Conservation (phyloP, 2,113 vertebrate genomes). For the Synodontis membranacea region DNA sequence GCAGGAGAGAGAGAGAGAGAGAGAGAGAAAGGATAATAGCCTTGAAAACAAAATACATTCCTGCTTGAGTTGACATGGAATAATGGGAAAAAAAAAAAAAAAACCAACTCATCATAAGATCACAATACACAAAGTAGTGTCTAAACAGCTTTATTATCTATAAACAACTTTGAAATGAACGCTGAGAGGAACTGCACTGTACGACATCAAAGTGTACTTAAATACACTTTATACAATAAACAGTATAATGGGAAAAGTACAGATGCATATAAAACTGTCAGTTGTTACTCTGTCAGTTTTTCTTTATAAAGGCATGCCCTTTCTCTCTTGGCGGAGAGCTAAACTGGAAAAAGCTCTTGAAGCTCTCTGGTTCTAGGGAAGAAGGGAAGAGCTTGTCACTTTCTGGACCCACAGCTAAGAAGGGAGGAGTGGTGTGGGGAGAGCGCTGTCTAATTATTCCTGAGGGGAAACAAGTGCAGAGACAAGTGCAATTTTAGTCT, state of each 20-base stretch:
- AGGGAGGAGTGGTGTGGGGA: constrained; percentile 62
- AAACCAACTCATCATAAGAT: background rate
- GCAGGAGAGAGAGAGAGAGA: no score
- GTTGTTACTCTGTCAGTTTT: constrained; percentile 58
- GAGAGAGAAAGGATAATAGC: no score
- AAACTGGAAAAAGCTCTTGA: constrained; percentile 71
- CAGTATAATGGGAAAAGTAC: background rate
- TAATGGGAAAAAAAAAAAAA: background rate
- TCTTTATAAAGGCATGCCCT: constrained; percentile 53
- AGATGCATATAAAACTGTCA: background rate
- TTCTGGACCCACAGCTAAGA: constrained; percentile 52
- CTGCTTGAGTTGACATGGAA: background rate
- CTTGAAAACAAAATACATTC: background rate
- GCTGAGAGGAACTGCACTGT: background rate
- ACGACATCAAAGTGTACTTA: background rate
- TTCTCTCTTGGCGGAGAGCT: constrained; percentile 63
- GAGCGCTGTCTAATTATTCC: constrained; percentile 56
- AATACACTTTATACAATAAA: no score
- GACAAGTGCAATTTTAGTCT: background rate
- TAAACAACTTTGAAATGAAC: constrained; percentile 11
- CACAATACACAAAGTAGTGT: background rate
- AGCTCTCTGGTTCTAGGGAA: constrained; percentile 60
- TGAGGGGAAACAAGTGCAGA: constrained; percentile 47
- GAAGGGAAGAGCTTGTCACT: constrained; percentile 66
- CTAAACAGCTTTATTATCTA: constrained; percentile 15